Percentiles rank a stretch among this genome's conserved stretches.
phyloP scores from a whole-genome alignment of 2,888 invertebrate genomes.

The Cryptocheilus praepositus region DNA sequence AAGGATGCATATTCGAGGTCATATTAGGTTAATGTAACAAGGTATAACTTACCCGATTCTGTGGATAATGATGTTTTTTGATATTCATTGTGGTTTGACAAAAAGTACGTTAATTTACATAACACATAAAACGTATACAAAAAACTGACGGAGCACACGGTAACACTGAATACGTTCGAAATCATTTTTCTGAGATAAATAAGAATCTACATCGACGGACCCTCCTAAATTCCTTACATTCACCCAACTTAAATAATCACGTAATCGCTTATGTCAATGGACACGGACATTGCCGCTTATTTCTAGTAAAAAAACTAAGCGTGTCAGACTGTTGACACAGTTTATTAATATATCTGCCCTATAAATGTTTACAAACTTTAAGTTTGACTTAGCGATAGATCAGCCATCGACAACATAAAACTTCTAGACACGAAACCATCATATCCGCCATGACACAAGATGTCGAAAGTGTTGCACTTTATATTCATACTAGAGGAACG shows the following conservation, averaged over 20 bases:
- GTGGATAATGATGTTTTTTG: conserved; percentile 49
- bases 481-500: no score
- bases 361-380: conserved; percentile 7
- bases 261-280: no score
- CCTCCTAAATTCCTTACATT: no score
- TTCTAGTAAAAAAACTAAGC: no score
- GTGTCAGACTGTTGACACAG: not conserved
- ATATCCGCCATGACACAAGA: no score
- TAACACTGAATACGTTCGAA: conserved; percentile 63
- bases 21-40: not conserved
- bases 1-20: not conserved
- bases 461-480: no score
- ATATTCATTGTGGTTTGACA: conserved; percentile 75
- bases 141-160: conserved; percentile 74
- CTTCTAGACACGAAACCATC: no score
- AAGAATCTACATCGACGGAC: no score
- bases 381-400: no score
- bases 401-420: no score
- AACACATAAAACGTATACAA: conserved; percentile 77
- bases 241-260: no score
- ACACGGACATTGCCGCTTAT: no score
- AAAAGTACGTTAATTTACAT: conserved; percentile 77
- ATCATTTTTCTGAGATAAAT: conserved; percentile 50
- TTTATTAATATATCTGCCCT: not conserved
- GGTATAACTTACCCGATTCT: conserved; percentile 40